A percentile compares a stretch with the other conserved stretches of the same genome.
These are phyloP conservation scores for Holacanthus passer DNA, from an alignment of 2,113 vertebrate species.

Conservation along the genomic window DNA sequence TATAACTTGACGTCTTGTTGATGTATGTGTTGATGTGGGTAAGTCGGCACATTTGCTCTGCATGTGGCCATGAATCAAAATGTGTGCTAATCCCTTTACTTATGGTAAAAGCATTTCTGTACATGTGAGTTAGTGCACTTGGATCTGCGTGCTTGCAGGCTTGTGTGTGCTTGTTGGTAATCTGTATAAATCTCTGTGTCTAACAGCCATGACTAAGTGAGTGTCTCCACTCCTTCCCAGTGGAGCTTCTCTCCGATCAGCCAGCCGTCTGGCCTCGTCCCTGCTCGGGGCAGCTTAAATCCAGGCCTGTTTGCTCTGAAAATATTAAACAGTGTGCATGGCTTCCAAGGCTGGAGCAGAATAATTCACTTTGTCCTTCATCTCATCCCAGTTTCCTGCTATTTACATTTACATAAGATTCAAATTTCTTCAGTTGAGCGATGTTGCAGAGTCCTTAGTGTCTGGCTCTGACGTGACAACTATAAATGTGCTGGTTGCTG, in stretches of 20 bases:
- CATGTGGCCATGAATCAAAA: conserved; percentile 41
- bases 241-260: conserved; percentile 36
- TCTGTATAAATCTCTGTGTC: conserved; percentile 66
- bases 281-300: conserved; percentile 41
- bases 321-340: background rate
- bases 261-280: conserved; percentile 44
- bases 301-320: conserved; percentile 9
- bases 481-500: background rate
- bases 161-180: conserved; percentile 54
- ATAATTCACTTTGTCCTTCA: background rate
- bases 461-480: background rate
- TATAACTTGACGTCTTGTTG: background rate
- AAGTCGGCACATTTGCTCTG: background rate
- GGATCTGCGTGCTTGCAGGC: conserved; percentile 13
- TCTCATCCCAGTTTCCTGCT: background rate
- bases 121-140: conserved; percentile 9
- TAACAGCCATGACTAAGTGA: conserved; percentile 59
- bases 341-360: conserved; percentile 7
- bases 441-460: background rate
- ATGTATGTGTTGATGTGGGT: background rate
- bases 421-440: background rate
- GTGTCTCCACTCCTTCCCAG: conserved; percentile 53
- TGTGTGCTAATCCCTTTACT: conserved; percentile 39
- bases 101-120: conserved; percentile 14
- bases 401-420: background rate